Percentiles rank a stretch among this genome's conserved stretches.
Conservation (phyloP, 2,113 vertebrate genomes). For the Naja naja region DNA sequence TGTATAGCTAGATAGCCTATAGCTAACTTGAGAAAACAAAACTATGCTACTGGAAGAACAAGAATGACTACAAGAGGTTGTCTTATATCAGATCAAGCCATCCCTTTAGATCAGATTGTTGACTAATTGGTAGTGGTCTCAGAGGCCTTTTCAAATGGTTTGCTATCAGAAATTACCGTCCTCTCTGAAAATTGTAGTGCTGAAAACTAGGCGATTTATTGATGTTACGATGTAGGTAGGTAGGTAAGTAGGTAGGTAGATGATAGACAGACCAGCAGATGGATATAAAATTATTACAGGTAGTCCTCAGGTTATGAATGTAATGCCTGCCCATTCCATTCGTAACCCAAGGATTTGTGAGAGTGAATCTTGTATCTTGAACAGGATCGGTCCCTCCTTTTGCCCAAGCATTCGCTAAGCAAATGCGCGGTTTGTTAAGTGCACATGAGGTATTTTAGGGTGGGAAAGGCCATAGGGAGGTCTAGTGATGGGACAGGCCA, state of each 20-base stretch:
- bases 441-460: too few relatives aligned
- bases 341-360: too few relatives aligned
- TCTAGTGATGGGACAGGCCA: too few relatives aligned
- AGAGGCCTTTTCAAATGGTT: not conserved
- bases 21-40: not conserved
- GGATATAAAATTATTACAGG: not conserved
- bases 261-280: too few relatives aligned
- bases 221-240: not conserved
- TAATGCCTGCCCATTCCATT: too few relatives aligned
- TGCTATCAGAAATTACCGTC: not conserved
- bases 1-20: not conserved
- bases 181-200: not conserved
- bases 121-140: not conserved
- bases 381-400: too few relatives aligned
- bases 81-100: not conserved
- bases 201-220: not conserved
- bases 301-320: too few relatives aligned
- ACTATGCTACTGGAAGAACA: not conserved
- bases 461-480: too few relatives aligned
- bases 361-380: too few relatives aligned
- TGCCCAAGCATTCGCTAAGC: too few relatives aligned
- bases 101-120: not conserved
- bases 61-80: not conserved
- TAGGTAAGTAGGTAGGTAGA: too few relatives aligned
- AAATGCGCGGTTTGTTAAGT: too few relatives aligned